These are phyloP conservation scores for Dasyprocta punctata DNA, from an alignment of 2,113 vertebrate genomes.

Conservation along the genomic window DNA sequence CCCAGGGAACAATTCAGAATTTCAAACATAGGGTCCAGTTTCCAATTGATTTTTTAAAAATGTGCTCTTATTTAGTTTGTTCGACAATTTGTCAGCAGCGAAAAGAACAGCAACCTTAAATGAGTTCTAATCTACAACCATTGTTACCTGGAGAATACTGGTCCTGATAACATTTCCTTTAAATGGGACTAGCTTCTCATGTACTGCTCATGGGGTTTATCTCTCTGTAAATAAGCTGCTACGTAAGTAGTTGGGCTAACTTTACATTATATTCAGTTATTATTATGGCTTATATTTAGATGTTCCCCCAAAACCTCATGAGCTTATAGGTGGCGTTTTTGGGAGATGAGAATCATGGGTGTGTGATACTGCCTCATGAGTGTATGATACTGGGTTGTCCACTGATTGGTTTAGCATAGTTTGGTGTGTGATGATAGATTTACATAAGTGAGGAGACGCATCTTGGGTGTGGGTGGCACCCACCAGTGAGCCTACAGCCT, in stretches of 20 bases:
- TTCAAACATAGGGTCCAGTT: neutral
- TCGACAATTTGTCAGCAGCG: conserved; percentile 18
- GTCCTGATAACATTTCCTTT: conserved; percentile 58
- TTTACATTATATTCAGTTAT: conserved; percentile 19
- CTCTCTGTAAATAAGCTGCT: conserved; percentile 8
- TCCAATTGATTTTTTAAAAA: conserved; percentile 28
- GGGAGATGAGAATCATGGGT: neutral
- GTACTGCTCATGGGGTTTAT: conserved; percentile 56
- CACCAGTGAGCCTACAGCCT: neutral
- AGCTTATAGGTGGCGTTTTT: neutral
- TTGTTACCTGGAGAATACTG: conserved; percentile 74
- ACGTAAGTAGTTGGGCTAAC: neutral
- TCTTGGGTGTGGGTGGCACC: neutral
- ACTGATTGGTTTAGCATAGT: neutral
- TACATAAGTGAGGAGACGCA: neutral
- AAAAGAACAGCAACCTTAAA: conserved; percentile 71
- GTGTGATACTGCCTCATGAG: neutral
- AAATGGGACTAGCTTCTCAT: neutral
- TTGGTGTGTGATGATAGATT: neutral
- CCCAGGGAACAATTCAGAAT: neutral
- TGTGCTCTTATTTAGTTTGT: conserved; percentile 67
- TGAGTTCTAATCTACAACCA: conserved; percentile 70
- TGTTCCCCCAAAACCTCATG: neutral
- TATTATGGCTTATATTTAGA: neutral
- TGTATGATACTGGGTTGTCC: neutral